Evolutionary conservation across 2,888 invertebrate genomes (phyloP), one percentile per base, ranked within the genome.

Genomic region (Drosophila borealis): DNA sequence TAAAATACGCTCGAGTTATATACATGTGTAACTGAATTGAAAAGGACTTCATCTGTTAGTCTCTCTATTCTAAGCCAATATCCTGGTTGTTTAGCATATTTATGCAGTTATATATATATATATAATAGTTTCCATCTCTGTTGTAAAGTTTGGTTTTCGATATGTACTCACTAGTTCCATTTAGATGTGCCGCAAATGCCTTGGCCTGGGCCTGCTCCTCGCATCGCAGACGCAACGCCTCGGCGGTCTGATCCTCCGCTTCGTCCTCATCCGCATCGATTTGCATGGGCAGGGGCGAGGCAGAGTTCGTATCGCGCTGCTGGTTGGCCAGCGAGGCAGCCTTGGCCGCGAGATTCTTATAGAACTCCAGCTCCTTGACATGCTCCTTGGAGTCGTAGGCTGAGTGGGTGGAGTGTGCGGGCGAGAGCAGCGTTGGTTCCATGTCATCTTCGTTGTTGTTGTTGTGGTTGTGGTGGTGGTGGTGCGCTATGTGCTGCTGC

Each of bases 101-200:
- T 29, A 29, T 29, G 29, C 29, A 29, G 2, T 0, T 29, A 8
- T 29, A 29, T 8, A 29, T 8, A 29, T 29, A 8, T 29, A 29
- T 8, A 29, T 8, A 29, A 29, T 4, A n/a, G 65, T 62, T 79
- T 81, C 70, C 84, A 72, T 50, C 48, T 51, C 48, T 19, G 54
- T 29, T 14, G 9, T 25, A 21, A 3, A 10, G 29, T 82, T 82
- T 83, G 84, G 87, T 65, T 84, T 82, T 90, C 91, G 92, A 93
- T 92, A 92, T 92, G 92, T 93, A 94, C 94, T 93, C 93, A 95
- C 95, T 95, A 88, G 94, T 94, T 90, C 95, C 95, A 89, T 95
- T 95, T 49, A 95, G 91, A 91, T 95, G 95, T 49, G 94, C 93
- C 33, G 93, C 93, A 61, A 93, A 92, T 51, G 93, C 93, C 75